Evolutionary conservation across 2,888 invertebrate genomes (phyloP), one percentile per base, ranked within the genome.

Genomic region (Ennomos erosarius): DNA sequence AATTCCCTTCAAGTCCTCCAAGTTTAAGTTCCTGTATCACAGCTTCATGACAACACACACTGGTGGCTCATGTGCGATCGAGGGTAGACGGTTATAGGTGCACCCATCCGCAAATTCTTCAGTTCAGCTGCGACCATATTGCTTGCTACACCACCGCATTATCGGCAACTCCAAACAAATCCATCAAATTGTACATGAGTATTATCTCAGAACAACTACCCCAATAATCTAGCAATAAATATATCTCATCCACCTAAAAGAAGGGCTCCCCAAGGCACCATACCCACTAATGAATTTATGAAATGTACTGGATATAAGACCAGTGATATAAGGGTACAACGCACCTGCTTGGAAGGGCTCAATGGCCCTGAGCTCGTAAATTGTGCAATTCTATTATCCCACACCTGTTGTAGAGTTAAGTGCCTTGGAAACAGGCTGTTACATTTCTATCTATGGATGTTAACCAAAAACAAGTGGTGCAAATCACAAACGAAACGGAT

Each of bases 201-300:
- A 26, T 26, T 26, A 16, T 16, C 1, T 26, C 6, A 26, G 26
- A 26, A 26, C 26, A 6, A 26, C 26, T 26, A 26, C 26, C 16
- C 43, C n/a, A 12, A 6, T 12, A 11, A 37, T 35, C 45, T 1
- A 4, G 3, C 43, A 38, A 44, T 55, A 55, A 55, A 55, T 48
- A 55, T 39, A 10, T 33, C 11, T 9, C 39, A 46, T 44, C 26
- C 40, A 40, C 45, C 10, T 37, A n/a, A 36, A 33, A 12, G 11
- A 54, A 50, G 33, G 42, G 42, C 10, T 59, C 62, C 59, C 59
- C 37, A 10, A 49, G 43, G 57, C 39, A 52, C 43, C 55, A 56
- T 57, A 26, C 13, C 42, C n/a, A n/a, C 38, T 60, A 65, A 65
- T 60, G 50, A 62, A 62, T 65, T 62, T 62, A 65, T 55, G 56